Evolutionary conservation across 2,113 vertebrate genomes (phyloP).

Genomic region (Prunella fulvescens): DNA sequence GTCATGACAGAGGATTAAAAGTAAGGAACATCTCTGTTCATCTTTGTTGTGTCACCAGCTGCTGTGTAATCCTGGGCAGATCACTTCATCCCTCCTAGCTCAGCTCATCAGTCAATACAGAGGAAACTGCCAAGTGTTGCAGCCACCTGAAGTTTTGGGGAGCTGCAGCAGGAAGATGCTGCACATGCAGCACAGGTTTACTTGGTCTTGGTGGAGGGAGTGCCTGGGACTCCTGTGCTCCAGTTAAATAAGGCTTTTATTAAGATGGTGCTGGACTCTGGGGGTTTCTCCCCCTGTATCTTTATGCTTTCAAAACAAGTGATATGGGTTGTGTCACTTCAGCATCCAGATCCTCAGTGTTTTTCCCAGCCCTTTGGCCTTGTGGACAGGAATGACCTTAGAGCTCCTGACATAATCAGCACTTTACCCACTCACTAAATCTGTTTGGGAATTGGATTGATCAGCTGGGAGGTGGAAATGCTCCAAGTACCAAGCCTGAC

Average conservation of each 20-base stretch:
- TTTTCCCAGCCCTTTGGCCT: not conserved
- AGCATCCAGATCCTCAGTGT: not conserved
- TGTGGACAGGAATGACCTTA: not conserved
- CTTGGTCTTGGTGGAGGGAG: not conserved
- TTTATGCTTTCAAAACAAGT: not conserved
- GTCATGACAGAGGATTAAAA: not conserved
- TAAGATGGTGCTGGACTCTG: not conserved
- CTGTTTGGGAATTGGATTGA: not conserved
- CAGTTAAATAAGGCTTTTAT: not conserved
- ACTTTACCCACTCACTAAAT: not conserved
- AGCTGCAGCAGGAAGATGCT: not conserved
- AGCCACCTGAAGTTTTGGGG: not conserved
- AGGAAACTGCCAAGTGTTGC: not conserved
- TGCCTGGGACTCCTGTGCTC: not conserved
- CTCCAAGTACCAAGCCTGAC: not conserved
- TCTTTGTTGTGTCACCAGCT: not conserved
- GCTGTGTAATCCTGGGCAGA: not conserved
- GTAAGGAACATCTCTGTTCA: accelerated
- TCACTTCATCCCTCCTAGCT: not conserved
- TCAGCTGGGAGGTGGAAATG: not conserved
- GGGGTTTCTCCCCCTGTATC: not conserved
- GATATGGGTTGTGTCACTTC: not conserved
- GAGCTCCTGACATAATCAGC: not conserved
- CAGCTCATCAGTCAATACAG: accelerated
- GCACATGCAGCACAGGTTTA: accelerated